phyloP scores from a whole-genome alignment of 1,140 invertebrate genomes.

The Lepidurus couesii region DNA sequence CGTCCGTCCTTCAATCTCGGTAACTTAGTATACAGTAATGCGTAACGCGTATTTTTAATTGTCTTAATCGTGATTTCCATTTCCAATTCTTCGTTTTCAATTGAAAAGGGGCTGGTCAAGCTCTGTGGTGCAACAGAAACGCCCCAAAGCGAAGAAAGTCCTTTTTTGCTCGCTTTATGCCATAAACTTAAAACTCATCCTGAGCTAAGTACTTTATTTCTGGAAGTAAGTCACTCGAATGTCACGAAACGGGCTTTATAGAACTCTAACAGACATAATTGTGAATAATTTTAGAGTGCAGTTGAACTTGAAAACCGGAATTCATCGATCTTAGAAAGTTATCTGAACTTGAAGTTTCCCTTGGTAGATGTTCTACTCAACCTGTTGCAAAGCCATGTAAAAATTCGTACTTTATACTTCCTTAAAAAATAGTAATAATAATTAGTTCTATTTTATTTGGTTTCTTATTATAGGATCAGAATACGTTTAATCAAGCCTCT shows the following conservation, averaged over 20 bases:
- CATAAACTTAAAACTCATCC: neutral
- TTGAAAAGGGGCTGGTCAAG: neutral
- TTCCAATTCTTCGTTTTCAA: neutral
- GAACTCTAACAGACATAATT: neutral
- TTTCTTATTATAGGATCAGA: neutral
- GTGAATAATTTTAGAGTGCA: neutral
- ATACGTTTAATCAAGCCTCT: neutral
- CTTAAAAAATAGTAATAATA: neutral
- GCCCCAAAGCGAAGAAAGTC: neutral
- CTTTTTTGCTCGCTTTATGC: neutral
- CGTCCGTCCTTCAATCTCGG: neutral
- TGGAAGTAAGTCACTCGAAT: neutral
- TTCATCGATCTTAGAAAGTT: neutral
- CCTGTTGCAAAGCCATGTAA: neutral
- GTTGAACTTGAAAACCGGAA: neutral
- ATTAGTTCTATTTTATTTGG: neutral
- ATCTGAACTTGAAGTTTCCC: neutral
- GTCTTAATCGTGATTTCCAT: neutral
- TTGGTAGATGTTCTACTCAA: neutral
- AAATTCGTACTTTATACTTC: neutral
- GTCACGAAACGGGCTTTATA: neutral
- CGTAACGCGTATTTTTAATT: no score
- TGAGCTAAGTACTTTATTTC: neutral
- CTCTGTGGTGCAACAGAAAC: neutral
- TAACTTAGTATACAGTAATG: neutral